Base-by-base conservation (phyloP, 2,113 vertebrate genomes). In the Syngnathoides biaculeatus region DNA sequence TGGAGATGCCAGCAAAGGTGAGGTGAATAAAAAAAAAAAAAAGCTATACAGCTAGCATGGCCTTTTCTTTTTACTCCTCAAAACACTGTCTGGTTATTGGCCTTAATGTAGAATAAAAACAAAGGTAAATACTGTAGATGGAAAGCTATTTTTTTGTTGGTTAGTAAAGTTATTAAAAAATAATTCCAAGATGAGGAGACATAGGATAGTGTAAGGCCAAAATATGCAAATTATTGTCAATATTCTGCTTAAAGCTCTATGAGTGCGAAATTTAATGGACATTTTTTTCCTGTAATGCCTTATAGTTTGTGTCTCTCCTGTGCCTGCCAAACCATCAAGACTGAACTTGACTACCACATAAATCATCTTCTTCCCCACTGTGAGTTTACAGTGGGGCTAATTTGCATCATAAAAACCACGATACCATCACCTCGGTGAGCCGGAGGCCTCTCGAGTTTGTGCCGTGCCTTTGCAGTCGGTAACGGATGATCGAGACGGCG, bases 1-100 rank as follows among this genome's bases (percentile, higher is more conserved):
- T 64, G 61, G 8, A 65, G 63, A 17, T 17, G 40, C 38, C 15
- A 66, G 64, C 57, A 73, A 60, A 22, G 68, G 19, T 47, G 24
- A 74, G 22, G 0, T 8, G 22, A 61, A 26, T 35, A 42, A 27
- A 20, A 50, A 39, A 38, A 30, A 40, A 53, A 57, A 42, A 42
- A 42, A 42, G 40, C 40, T 5, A 19, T 2, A 47, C 5, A 15
- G 45, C 17, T 42, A 9, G 40, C 5, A n/a, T 9, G 19, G 48
- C 8, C 8, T n/a, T n/a, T 10, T 20, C 40, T 6, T 20, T n/a
- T 2, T n/a, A 10, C 53, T 27, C 27, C 26, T 56, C 26, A 56
- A 56, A 56, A 56, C 11, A 13, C 11, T 24, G 20, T 50, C 20
- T 50, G 20, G 20, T 50, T 8, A 50, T n/a, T 22, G 22, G 17